phyloP scores from a whole-genome alignment of 2,113 vertebrate species.

The Centropus unirufus region DNA sequence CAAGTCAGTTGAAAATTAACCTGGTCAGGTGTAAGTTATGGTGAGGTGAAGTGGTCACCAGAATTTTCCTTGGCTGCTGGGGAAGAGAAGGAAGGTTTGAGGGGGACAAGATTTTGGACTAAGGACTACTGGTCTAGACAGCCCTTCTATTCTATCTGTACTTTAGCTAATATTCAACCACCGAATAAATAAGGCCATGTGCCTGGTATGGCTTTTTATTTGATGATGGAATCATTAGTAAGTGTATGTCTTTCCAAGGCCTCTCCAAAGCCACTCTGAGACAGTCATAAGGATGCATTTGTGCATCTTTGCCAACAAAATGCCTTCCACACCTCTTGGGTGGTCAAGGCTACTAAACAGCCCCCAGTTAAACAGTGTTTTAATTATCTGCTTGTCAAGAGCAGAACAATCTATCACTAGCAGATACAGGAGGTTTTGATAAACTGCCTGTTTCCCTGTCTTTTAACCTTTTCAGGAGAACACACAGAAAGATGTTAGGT shows the following conservation, averaged over 20 bases:
- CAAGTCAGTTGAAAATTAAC: neutral
- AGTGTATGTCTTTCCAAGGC: neutral
- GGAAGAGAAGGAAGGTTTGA: neutral
- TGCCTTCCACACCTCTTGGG: neutral
- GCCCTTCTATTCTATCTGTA: neutral
- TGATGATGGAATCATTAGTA: neutral
- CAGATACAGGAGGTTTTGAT: neutral
- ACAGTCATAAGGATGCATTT: neutral
- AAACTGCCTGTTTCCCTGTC: neutral
- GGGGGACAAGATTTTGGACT: neutral
- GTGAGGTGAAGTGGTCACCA: neutral
- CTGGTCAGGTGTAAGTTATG: neutral
- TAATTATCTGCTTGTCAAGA: neutral
- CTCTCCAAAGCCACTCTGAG: neutral
- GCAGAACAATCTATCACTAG: neutral
- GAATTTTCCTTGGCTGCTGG: neutral
- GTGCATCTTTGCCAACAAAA: neutral
- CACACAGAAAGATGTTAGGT: neutral
- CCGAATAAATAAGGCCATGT: conserved; percentile 9
- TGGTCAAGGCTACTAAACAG: neutral
- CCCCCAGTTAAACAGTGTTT: neutral
- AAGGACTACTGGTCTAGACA: neutral
- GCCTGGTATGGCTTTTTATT: neutral
- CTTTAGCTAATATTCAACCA: neutral
- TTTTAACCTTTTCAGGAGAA: neutral